Conservation (phyloP, 2,888 invertebrate genomes). For the Crocallis elinguaria region DNA sequence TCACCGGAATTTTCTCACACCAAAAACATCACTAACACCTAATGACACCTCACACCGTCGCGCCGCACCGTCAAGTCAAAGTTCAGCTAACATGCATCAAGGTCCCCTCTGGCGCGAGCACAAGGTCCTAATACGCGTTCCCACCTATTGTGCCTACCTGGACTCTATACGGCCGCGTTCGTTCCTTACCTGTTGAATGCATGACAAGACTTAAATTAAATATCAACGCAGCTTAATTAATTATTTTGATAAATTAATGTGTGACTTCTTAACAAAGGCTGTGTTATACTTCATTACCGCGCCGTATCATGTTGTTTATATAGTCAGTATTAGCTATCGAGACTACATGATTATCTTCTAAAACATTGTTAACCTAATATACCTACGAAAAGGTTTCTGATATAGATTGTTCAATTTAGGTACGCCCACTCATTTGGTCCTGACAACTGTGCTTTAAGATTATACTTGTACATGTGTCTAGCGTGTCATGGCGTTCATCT, state of each 20-base stretch:
- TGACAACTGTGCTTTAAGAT: neutral
- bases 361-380: neutral
- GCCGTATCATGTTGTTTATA: slow-evolving; percentile 2
- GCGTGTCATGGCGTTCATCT: slow-evolving; percentile 19
- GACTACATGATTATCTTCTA: neutral
- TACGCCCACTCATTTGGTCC: no score
- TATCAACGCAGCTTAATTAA: slow-evolving; percentile 37
- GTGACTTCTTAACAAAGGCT: slow-evolving; percentile 17
- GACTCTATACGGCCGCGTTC: slow-evolving; percentile 27
- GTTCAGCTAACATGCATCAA: slow-evolving; percentile 15
- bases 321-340: slow-evolving; percentile 5
- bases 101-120: slow-evolving; percentile 39
- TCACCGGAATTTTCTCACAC: slow-evolving; percentile 50
- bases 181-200: slow-evolving; percentile 72
- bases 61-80: neutral
- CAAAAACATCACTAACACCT: slow-evolving; percentile 11
- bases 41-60: slow-evolving; percentile 5
- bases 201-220: slow-evolving; percentile 51
- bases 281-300: slow-evolving; percentile 5
- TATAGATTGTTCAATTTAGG: no score
- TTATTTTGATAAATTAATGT: slow-evolving; percentile 40
- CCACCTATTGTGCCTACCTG: slow-evolving; percentile 51
- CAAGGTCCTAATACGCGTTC: slow-evolving; percentile 22
- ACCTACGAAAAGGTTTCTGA: no score
- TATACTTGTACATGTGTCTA: neutral